Base-by-base conservation (phyloP, 2,797 vertebrate species). In the Australoheros facetus region DNA sequence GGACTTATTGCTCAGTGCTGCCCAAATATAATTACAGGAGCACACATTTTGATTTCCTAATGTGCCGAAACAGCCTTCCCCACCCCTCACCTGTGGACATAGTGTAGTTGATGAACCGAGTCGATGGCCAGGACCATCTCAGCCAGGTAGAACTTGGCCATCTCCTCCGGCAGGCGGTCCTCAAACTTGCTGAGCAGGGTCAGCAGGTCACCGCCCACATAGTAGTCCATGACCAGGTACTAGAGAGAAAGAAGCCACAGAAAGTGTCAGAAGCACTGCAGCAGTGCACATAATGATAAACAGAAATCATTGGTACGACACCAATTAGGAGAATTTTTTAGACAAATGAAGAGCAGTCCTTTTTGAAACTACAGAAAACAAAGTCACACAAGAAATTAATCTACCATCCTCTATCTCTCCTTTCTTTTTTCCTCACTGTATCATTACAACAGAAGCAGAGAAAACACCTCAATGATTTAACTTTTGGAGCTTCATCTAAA, bases 151-250 rank as follows among this genome's bases (percentile, higher is more conserved):
- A 99, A 99, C 57, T 95, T 97, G 84, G 98, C 97, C 98, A 99
- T 99, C 53, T 99, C 98, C 91, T 99, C 98, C 2, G 98, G 98
- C 54, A 99, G 93, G 69, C 98, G 95, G 87, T 99, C 98, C 91
- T 99, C 98, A 93, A 99, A 99, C 92, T 99, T 99, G 92, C 98
- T 99, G 84, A 99, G 97, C 89, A 99, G 94, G 1, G 98, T 99
- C 87, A 99, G 96, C 85, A 99, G 95, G 91, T 99, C 98, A 45
- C 98, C 98, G 58, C 98, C 98, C 88, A 99, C 98, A 17, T 99
- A 99, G 93, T 99, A 99, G 96, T 99, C 98, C 98, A 99, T 99
- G 92, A 99, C 98, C 91, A 99, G 95, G 94, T 99, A 99, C 98
- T 99, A 10, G 14, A 73, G 70, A 60, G 11, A 58, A 16, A 71